These are phyloP conservation scores for Adelognathus sp. DNA, from an alignment of 2,888 invertebrate species.

Conservation along the genomic window DNA sequence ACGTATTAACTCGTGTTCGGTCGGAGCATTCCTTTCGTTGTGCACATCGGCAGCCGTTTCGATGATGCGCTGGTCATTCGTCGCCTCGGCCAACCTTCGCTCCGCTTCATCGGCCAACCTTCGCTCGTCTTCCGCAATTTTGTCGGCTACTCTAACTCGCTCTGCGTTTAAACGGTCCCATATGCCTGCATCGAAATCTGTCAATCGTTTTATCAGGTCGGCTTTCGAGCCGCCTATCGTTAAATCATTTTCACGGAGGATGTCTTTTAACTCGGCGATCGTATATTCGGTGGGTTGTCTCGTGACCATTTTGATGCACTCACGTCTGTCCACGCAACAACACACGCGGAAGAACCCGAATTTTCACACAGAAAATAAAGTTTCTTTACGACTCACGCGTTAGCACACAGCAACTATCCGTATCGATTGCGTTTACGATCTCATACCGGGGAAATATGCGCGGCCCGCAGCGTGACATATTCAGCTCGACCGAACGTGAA, in stretches of 20 bases:
- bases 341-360: conserved; percentile 4
- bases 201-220: conserved; percentile 23
- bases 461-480: conserved; percentile 12
- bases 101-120: background rate
- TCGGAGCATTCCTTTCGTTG: background rate
- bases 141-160: background rate
- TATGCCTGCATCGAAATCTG: conserved; percentile 11
- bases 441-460: background rate
- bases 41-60: background rate
- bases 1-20: background rate
- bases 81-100: background rate
- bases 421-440: background rate
- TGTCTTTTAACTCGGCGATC: conserved; percentile 21
- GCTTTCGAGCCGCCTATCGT: background rate
- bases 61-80: background rate
- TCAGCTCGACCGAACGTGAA: conserved; percentile 9
- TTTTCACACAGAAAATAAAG: conserved; percentile 27
- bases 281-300: conserved; percentile 37
- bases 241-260: conserved; percentile 33
- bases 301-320: conserved; percentile 10
- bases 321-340: conserved; percentile 7
- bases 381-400: conserved; percentile 5
- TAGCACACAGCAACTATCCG: background rate
- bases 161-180: conserved; percentile 12
- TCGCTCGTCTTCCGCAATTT: no score